phyloP scores from a whole-genome alignment of 2,797 vertebrate genomes.

The Fistularia tabacaria region DNA sequence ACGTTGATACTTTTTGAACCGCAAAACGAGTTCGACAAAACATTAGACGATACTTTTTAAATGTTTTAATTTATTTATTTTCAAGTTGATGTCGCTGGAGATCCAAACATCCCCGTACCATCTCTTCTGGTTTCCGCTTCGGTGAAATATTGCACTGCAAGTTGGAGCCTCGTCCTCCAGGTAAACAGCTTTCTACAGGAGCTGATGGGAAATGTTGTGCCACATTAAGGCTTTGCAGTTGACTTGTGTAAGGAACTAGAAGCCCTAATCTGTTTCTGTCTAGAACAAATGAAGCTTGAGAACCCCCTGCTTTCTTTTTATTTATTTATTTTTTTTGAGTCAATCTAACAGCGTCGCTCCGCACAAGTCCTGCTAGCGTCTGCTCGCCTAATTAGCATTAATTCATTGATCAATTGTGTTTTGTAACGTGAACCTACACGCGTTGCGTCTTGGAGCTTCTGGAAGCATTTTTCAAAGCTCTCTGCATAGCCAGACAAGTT shows the following conservation, averaged over 20 bases:
- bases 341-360: too few relatives aligned
- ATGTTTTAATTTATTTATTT: constrained; percentile 1
- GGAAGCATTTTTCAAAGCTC: constrained; percentile 25
- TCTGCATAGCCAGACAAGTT: constrained; percentile 11
- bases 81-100: constrained; percentile 28
- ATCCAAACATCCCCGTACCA: constrained; percentile 39
- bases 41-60: too few relatives aligned
- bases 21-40: constrained; percentile 3
- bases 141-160: constrained; percentile 33
- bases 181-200: constrained; percentile 41
- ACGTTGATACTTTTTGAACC: not conserved
- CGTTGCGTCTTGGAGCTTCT: constrained; percentile 13
- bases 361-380: too few relatives aligned
- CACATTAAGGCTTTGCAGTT: constrained; percentile 36
- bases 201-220: constrained; percentile 27
- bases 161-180: constrained; percentile 35
- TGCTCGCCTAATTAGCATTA: too few relatives aligned
- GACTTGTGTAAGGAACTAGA: not conserved
- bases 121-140: constrained; percentile 32
- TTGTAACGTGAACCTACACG: too few relatives aligned
- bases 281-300: too few relatives aligned
- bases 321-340: too few relatives aligned
- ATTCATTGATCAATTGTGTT: too few relatives aligned
- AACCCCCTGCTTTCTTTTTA: too few relatives aligned
- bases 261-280: too few relatives aligned